Conservation (phyloP, 2,888 invertebrate species). For the Petrolisthes manimaculis region DNA sequence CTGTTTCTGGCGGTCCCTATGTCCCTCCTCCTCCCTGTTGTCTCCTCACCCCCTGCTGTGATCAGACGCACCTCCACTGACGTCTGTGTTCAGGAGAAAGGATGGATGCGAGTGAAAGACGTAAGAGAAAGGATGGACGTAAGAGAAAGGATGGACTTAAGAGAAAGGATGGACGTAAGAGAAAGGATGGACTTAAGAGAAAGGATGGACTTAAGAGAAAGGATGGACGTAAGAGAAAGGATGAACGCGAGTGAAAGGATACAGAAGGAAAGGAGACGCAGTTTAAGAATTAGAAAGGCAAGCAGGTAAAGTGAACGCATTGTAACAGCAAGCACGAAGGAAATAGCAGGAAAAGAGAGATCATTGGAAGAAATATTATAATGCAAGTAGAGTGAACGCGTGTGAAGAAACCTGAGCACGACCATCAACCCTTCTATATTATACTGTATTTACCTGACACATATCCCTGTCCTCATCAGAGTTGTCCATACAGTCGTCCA, state of each 20-base stretch:
- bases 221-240: too few relatives aligned
- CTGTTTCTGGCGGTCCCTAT: conserved; percentile 71
- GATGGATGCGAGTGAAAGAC: too few relatives aligned
- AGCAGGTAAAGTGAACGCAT: too few relatives aligned
- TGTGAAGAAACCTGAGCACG: background rate
- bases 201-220: background rate
- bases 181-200: background rate
- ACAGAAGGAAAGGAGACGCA: too few relatives aligned
- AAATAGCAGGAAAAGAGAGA: too few relatives aligned
- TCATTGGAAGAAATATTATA: too few relatives aligned
- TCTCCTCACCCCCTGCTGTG: conserved; percentile 67
- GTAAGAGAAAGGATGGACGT: too few relatives aligned
- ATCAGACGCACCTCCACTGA: conserved; percentile 76
- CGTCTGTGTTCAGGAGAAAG: conserved; percentile 69
- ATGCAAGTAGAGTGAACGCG: too few relatives aligned
- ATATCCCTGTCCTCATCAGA: conserved; percentile 76
- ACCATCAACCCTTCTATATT: background rate
- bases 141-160: background rate
- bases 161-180: background rate
- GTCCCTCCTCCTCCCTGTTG: background rate
- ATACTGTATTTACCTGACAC: conserved; percentile 74
- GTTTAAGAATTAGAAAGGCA: too few relatives aligned
- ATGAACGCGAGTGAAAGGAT: background rate
- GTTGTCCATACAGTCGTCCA: conserved; percentile 77
- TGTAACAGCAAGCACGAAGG: too few relatives aligned